Evolutionary conservation across 2,888 invertebrate genomes (phyloP), one percentile per base, ranked within the genome.

Genomic region (Nephrocerus scutellatus): DNA sequence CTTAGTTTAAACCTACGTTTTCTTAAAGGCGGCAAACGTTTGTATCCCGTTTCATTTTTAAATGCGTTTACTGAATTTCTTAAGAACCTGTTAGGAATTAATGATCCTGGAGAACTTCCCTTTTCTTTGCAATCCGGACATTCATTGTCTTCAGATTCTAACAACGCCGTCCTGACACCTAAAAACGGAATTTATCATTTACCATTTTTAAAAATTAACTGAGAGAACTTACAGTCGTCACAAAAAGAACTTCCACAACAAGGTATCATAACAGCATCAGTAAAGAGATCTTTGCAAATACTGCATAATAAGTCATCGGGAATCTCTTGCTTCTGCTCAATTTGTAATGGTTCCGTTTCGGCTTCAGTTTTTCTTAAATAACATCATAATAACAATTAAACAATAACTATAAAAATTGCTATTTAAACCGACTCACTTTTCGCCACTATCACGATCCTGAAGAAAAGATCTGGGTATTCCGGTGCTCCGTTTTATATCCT

Each of bases 221-320:
- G n/a, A n/a, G n/a, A n/a, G n/a, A n/a, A n/a, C n/a, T 76, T 74
- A 86, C 98, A 98, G 68, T 97, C 96, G 70, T 97, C 96, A 68
- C 98, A 98, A 71, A 92, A 98, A 8, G 93, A 93, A 67, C 90
- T 90, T 4, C 96, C 97, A 68, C 98, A 98, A 65, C 97, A 98
- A 0, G 93, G 92, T 63, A 95, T 92, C 79, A 97, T 86, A 19
- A 97, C 95, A 23, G 97, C 97, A 69, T 98, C 97, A 0, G 84
- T 82, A 46, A 96, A 77, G 25, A 97, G 72, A 66, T 93, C 91
- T 35, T 88, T 79, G 68, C 98, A 98, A 40, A 98, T 77, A 40
- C 82, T 84, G 70, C 98, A 98, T 30, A 89, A 72, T 31, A 97
- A 71, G 63, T 96, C 95, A 48, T 88, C 86, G 0, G 96, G 96